Evolutionary conservation across 2,888 invertebrate genomes (phyloP), one percentile per base, ranked within the genome.

Genomic region (Drosophila planitibia): DNA sequence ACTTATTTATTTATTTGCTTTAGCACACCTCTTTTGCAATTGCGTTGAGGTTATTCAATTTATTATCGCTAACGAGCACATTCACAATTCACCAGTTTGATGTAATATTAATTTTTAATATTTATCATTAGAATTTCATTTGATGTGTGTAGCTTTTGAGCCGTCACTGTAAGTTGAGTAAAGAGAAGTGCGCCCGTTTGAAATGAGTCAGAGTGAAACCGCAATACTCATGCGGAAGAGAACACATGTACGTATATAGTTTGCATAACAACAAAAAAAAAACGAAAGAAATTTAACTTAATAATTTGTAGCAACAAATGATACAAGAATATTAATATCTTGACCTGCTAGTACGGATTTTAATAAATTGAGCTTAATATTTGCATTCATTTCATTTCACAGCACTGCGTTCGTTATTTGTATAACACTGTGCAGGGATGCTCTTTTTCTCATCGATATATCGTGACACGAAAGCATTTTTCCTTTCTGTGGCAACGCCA

Each of bases 201-300:
- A n/a, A 44, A 51, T 76, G 61, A 35, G 72, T 52, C 28, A 61
- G 76, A 78, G 78, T 22, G 79, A 79, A 66, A 54, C 51, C 53
- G 79, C 75, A 64, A 58, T 64, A 74, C 59, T 69, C 59, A 30
- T 44, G 32, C 35, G 41, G 47, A 32, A 62, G 61, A 73, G 63
- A 65, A 60, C 52, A 47, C 55, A 61, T 65, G 62, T 58, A 39
- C 55, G 32, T 55, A 49, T 53, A 52, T n/a, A 30, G 35, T 59
- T 65, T 59, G 54, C 44, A 51, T 60, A 63, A 52, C 19, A 33
- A 0, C 7, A 19, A 10, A 28, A 49, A 37, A 22, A n/a, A 35
- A 59, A 6, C 14, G 37, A 52, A 12, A 2, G 2, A 30, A 33
- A 47, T 25, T 14, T 51, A 4, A 19, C 9, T 30, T 35, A 12